phyloP scores from a whole-genome alignment of 2,113 vertebrate genomes.

The Trematocara zebra region DNA sequence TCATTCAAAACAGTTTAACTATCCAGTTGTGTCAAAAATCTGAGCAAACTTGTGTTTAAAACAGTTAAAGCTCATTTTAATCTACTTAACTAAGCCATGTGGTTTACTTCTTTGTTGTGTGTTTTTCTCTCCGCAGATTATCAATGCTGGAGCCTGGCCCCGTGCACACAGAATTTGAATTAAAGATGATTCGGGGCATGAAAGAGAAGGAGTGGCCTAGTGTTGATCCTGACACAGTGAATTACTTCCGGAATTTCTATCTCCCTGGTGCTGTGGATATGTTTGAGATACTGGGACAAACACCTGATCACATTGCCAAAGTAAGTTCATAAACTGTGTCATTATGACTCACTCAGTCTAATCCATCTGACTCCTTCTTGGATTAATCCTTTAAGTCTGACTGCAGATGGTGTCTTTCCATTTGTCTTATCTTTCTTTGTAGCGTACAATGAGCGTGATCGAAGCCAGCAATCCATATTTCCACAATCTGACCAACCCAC shows the following conservation, averaged over 20 bases:
- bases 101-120: background rate
- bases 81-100: background rate
- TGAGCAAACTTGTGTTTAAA: background rate
- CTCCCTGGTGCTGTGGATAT: slow-evolving; percentile 69
- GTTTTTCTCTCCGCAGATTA: slow-evolving; percentile 38
- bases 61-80: background rate
- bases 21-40: background rate
- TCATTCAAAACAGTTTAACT: background rate
- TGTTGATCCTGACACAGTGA: slow-evolving; percentile 58
- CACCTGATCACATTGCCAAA: slow-evolving; percentile 70
- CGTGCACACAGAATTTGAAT: slow-evolving; percentile 74
- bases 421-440: background rate
- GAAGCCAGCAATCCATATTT: slow-evolving; percentile 77
- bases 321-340: slow-evolving; percentile 34
- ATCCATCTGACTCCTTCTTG: background rate
- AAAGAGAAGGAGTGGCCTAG: slow-evolving; percentile 62
- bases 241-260: slow-evolving; percentile 76
- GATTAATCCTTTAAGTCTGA: background rate
- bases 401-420: background rate
- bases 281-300: slow-evolving; percentile 75
- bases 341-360: background rate
- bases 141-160: slow-evolving; percentile 78
- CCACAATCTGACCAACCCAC: slow-evolving; percentile 79
- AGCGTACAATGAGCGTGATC: slow-evolving; percentile 80
- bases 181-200: slow-evolving; percentile 73